Base-by-base conservation (phyloP, 2,888 invertebrate species). In the Kuschelorhynchus macadamiae region DNA sequence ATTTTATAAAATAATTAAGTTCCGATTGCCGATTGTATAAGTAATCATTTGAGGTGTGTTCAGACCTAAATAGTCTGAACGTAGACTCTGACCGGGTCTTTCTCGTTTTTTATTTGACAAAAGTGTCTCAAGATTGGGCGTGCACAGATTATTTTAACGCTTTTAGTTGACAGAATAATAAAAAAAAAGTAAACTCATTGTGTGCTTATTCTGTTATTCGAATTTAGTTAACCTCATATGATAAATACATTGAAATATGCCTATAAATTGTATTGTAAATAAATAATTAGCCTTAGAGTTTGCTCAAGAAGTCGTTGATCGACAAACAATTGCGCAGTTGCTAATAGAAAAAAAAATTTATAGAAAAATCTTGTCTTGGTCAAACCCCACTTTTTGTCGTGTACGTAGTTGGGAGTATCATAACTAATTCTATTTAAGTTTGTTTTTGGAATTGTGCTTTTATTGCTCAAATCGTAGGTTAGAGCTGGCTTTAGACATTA, bases 51-150 rank as follows among this genome's bases (percentile, higher is more conserved):
- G 30, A 50, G 50, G 50, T 50, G 50, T 50, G 50, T 16, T 32
- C 32, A 50, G 50, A 50, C 52, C 52, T 20, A 33, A 52, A 33
- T 52, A 36, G 17, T 32, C 33, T 14, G 17, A n/a, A n/a, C n/a
- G n/a, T n/a, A n/a, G n/a, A n/a, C n/a, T 11, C 20, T 52, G 36
- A 52, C 39, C 52, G 36, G 20, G 39, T 52, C 33, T 18, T 52
- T 33, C 12, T 39, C n/a, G 17, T 52, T 18, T 20, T 36, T 52
- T 39, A 18, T 20, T 52, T 33, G n/a, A 1, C 2, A 20, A 46
- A 52, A 49, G 14, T 30, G 20, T 41, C 44, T 46, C 32, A 57
- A 44, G 32, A 42, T 33, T 46, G 46, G 59, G 59, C 59, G 59
- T 59, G 47, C 59, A 59, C 47, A 59, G 44, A 47, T 39, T 49